Evolutionary conservation across 2,113 vertebrate species (phyloP).

Genomic region (Malurus melanocephalus): DNA sequence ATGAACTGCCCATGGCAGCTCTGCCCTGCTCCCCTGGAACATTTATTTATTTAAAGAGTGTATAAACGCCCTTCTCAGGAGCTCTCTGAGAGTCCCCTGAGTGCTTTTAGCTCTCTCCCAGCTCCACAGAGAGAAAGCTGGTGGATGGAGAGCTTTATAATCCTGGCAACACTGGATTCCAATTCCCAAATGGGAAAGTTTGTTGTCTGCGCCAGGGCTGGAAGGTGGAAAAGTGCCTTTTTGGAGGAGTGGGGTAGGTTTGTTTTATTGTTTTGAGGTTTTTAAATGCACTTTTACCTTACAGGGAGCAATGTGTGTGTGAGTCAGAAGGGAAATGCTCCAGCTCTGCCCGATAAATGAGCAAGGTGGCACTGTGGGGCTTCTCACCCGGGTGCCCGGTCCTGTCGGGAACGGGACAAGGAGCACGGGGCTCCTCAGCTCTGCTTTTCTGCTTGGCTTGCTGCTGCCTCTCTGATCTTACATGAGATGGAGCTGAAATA

Average conservation of each 20-base stretch:
- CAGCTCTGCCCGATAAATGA: not conserved
- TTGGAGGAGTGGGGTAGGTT: rapidly evolving
- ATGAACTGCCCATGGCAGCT: not conserved
- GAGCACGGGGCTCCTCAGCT: rapidly evolving
- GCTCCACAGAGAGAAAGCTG: not conserved
- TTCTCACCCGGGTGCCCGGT: rapidly evolving
- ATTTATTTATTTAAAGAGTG: not conserved
- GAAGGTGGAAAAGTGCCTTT: not conserved
- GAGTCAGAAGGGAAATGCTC: not conserved
- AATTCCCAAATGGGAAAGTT: not conserved
- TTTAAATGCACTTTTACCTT: rapidly evolving
- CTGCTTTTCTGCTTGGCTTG: not conserved
- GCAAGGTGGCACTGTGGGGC: not conserved
- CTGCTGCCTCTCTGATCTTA: not conserved
- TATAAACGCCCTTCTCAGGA: not conserved
- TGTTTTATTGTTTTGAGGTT: not conserved
- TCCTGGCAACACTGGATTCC: not conserved
- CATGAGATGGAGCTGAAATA: not conserved
- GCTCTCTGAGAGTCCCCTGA: not conserved
- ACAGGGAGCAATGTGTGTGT: not conserved
- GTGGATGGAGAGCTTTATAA: not conserved
- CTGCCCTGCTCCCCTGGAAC: not conserved
- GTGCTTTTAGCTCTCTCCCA: not conserved
- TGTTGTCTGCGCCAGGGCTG: not conserved
- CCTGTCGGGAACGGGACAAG: not conserved